Evolutionary conservation across 1,140 invertebrate species (phyloP), one percentile per base, ranked within the genome.

Genomic region (Colletes latitarsis): DNA sequence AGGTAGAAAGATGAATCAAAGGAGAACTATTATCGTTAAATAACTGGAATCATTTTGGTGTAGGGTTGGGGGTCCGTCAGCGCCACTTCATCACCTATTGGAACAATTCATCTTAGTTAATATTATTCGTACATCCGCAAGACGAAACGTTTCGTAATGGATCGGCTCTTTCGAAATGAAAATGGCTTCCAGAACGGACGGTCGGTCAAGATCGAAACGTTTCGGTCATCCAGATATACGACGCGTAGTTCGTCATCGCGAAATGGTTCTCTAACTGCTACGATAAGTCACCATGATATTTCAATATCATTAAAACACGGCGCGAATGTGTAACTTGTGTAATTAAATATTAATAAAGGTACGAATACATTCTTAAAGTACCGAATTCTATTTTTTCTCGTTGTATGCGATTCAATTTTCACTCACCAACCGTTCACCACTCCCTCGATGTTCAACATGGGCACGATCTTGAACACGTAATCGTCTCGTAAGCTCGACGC

Each of bases 401-500:
- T 3, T 30, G 0, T n/a, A 10, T 15, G n/a, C 3, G 17, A n/a
- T n/a, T n/a, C 30, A 30, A 30, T 0, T 6, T 71, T 73, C 43
- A 95, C 95, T 96, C 93, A 98, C 97, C 97, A 97, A 78, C 97
- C 98, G 92, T 97, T 97, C 83, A 97, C 95, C 19, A 98, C 97
- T 10, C 97, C 97, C 91, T 98, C 97, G 9, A 96, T 96, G 93
- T 98, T 98, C 57, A 98, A 93, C 96, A 98, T 97, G 4, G 97
- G 97, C 52, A 98, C 95, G 72, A 98, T 95, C 92, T 98, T 98
- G 94, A 98, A 97, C 39, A 98, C 94, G 93, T 96, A 98, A 82
- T 95, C 94, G 76, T 96, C 94, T 19, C 97, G 93, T 0, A 98
- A 94, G 63, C 94, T 93, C 21, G 93, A 91, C 2, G 96, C 95